Conservation (phyloP, 2,888 invertebrate species). For the Microplitis deprimator region DNA sequence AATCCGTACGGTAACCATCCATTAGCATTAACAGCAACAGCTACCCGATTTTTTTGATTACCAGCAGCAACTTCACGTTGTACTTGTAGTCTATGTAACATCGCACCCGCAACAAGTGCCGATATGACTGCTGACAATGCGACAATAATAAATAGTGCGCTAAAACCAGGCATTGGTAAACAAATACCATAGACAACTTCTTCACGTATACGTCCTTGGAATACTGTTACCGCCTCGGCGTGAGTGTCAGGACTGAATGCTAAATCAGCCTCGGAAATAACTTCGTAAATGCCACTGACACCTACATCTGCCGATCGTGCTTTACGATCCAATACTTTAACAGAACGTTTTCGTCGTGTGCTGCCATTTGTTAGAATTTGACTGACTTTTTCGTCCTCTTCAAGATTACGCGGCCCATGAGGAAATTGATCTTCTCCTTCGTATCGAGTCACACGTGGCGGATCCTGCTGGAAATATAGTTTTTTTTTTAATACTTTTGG, state of each 20-base stretch:
- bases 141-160: slow-evolving; percentile 88
- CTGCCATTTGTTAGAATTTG: slow-evolving; percentile 52
- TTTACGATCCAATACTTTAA: slow-evolving; percentile 80
- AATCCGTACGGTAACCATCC: slow-evolving; percentile 67
- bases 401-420: slow-evolving; percentile 82
- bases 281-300: slow-evolving; percentile 90
- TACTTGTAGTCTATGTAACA: slow-evolving; percentile 84
- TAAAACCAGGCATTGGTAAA: slow-evolving; percentile 91
- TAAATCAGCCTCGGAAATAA: slow-evolving; percentile 92
- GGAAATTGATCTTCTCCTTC: slow-evolving; percentile 80
- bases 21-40: slow-evolving; percentile 57
- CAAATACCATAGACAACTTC: slow-evolving; percentile 94
- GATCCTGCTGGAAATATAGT: slow-evolving; percentile 59
- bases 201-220: slow-evolving; percentile 89
- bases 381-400: slow-evolving; percentile 72
- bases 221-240: slow-evolving; percentile 87
- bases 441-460: slow-evolving; percentile 73
- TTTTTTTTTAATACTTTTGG: too few species aligned
- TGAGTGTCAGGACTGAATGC: slow-evolving; percentile 89
- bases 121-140: slow-evolving; percentile 90
- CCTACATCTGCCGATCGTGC: slow-evolving; percentile 89
- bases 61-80: slow-evolving; percentile 78
- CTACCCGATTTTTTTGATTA: slow-evolving; percentile 58
- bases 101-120: slow-evolving; percentile 87
- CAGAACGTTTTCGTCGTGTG: slow-evolving; percentile 77